Conservation (phyloP, 2,888 invertebrate genomes). For the Limnephilus auricula region DNA sequence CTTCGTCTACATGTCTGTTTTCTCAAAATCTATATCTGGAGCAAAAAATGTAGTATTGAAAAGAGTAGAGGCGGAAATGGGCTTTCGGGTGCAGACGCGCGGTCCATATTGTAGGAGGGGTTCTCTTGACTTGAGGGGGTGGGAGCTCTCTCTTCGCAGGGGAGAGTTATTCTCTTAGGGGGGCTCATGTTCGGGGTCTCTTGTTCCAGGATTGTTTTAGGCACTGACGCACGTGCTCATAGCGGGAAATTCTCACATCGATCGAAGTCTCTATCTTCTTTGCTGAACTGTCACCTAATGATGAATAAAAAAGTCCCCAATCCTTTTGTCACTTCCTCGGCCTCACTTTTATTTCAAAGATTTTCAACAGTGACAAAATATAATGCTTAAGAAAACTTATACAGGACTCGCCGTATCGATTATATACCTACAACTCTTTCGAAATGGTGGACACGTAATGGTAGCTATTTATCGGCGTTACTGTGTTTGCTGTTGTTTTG, state of each 20-base stretch:
- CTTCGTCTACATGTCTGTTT: conserved; percentile 29
- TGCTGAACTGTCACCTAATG: conserved; percentile 25
- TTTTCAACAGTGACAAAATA: background rate
- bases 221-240: conserved; percentile 22
- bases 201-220: conserved; percentile 31
- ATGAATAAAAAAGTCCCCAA: conserved; percentile 8
- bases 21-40: conserved; percentile 18
- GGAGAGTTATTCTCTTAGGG: background rate
- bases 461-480: background rate
- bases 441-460: background rate
- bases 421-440: background rate
- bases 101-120: background rate
- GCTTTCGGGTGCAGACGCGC: conserved; percentile 20
- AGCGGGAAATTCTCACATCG: conserved; percentile 30
- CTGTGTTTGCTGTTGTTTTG: background rate
- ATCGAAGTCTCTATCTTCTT: conserved; percentile 2
- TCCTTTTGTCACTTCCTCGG: background rate
- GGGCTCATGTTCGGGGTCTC: background rate
- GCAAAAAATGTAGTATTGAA: conserved; percentile 4
- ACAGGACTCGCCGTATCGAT: background rate
- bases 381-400: background rate
- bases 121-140: background rate
- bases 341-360: background rate
- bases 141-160: background rate
- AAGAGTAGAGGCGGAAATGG: conserved; percentile 34